Evolutionary conservation across 2,888 invertebrate genomes (phyloP).

Genomic region (Drosophila niveifrons): DNA sequence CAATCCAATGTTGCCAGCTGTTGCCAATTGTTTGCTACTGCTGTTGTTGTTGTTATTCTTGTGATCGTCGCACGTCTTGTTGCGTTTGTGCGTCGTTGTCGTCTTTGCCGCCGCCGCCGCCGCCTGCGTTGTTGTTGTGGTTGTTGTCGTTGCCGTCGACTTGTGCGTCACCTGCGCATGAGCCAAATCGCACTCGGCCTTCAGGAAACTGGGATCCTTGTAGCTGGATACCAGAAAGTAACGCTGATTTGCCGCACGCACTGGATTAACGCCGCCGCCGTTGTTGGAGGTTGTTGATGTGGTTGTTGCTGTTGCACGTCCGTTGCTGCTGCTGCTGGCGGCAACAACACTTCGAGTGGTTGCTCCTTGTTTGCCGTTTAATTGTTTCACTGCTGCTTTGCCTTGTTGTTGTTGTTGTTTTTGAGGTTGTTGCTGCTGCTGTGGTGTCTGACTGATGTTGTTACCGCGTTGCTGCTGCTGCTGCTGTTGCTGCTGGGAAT

Average conservation of each 20-base stretch:
- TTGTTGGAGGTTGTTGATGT: conserved; percentile 6
- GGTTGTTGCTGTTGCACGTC: conserved; percentile 12
- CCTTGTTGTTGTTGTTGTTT: conserved; percentile 20
- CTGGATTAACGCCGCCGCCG: conserved; percentile 66
- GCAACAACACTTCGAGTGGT: conserved; percentile 10
- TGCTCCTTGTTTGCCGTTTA: background rate
- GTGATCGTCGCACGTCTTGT: conserved; percentile 57
- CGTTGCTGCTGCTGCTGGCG: conserved; percentile 20
- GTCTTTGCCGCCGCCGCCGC: conserved; percentile 27
- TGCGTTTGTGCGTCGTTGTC: conserved; percentile 49
- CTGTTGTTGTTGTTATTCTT: conserved; percentile 52
- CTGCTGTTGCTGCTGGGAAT: conserved; percentile 28
- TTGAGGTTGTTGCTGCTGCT: conserved; percentile 19
- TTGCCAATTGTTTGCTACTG: conserved; percentile 51
- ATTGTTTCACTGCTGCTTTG: conserved; percentile 17
- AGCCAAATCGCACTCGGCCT: conserved; percentile 84
- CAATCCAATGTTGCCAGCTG: conserved; percentile 21
- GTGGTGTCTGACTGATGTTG: conserved; percentile 23
- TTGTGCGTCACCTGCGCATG: conserved; percentile 80
- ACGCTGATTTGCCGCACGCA: conserved; percentile 79
- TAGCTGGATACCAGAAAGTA: conserved; percentile 82
- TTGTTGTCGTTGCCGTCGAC: conserved; percentile 1
- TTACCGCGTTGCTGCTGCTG: conserved; percentile 28
- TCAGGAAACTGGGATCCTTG: conserved; percentile 84
- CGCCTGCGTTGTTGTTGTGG: conserved; percentile 30